Base-by-base conservation (phyloP, 2,113 vertebrate genomes). In the Cinclus mexicanus region DNA sequence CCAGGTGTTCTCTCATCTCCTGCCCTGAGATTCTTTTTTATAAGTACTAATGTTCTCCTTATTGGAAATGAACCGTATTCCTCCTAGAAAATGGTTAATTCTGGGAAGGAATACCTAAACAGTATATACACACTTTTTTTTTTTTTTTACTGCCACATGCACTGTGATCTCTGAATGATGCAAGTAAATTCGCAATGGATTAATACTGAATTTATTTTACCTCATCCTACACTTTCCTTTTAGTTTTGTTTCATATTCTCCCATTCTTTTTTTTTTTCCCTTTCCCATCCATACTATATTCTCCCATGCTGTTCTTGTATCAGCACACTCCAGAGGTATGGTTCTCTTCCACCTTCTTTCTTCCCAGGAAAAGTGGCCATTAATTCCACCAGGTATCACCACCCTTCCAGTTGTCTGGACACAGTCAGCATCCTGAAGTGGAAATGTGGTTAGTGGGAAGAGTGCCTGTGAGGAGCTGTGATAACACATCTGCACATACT, bases 191-290 rank as follows among this genome's bases (percentile, higher is more conserved):
- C 14, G 0, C 31, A 57, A 84, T 16, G 72, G 8, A 52, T 72
- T 74, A 92, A 65, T 35, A 60, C 25, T 68, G 68, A 47, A 56
- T 80, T 83, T 83, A 64, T 89, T 91, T 83, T 83, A 76, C 11
- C 8, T 71, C 9, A 63, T 68, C n/a, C 39, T 76, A 46, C 0
- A 1, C 19, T 89, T 83, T 52, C 17, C 10, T 70, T 20, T 19
- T 60, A 37, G 19, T 49, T 90, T 76, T 60, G 7, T 79, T 41
- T 13, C 18, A 53, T n/a, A 57, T 37, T 46, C 6, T 50, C 7
- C 68, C 17, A 1, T n/a, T 28, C 1, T 39, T 28, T 41, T n/a
- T 5, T n/a, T 24, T 0, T 12, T 5, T 1, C 5, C 1, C 6
- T 49, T 86, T 67, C 18, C 18, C 7, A 22, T 67, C 10, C 7